Evolutionary conservation across 2,113 vertebrate genomes (phyloP), one percentile per base, ranked within the genome.

Genomic region (Sinosuthora webbiana): DNA sequence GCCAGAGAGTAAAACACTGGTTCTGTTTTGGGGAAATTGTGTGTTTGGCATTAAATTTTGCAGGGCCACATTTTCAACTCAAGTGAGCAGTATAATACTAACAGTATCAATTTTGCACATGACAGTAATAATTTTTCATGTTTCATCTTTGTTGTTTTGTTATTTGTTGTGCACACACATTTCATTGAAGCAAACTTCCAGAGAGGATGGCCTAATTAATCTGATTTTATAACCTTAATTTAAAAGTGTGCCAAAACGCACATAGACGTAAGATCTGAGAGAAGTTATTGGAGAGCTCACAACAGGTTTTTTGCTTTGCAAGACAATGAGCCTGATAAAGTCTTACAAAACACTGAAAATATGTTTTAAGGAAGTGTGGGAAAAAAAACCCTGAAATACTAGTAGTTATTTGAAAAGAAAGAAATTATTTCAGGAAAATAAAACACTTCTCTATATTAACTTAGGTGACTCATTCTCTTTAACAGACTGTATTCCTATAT

Each of bases 121-220:
- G n/a, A 24, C 8, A 33, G 33, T 19, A 68, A 41, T 67, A 35
- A 49, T 63, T 74, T 70, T 52, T 84, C 8, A 12, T 59, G 8
- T 37, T 89, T 89, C 31, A n/a, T n/a, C 1, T n/a, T 50, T 37
- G 3, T 19, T 47, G 2, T 9, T 76, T 10, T 68, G 20, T 64
- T 73, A 23, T 33, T 60, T 0, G 0, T 35, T 11, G 13, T 59
- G 22, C 41, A 42, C 10, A 44, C 3, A 41, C 1, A 3, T 49
- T 8, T 80, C 25, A 55, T 5, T 17, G 25, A 63, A 68, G 28
- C 3, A 35, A 50, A 35, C 1, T n/a, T 70, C 23, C 15, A 13
- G 21, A 52, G 22, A 68, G 3, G 5, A 15, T 35, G 15, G 8
- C 13, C 3, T 70, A 56, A 62, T 21, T 19, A 4, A 57, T 27